A percentile compares a stretch with the other conserved stretches of the same genome.
Conservation (phyloP, 2,888 invertebrate species). For the Pollenia labialis region DNA sequence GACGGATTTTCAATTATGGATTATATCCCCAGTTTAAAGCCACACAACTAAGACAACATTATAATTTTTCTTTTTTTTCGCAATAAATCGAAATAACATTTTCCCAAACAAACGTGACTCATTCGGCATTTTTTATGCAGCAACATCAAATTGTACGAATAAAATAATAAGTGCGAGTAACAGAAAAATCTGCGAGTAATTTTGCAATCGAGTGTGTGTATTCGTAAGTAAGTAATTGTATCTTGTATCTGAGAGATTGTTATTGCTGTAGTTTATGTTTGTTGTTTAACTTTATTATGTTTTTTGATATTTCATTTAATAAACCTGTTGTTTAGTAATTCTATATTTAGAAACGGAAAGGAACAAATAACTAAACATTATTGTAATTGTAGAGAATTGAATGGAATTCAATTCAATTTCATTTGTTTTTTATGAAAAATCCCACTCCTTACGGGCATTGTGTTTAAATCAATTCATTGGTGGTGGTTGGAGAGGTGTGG, state of each 20-base stretch:
- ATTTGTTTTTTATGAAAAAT: constrained; percentile 18
- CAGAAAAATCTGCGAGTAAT: constrained; percentile 19
- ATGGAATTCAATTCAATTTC: constrained; percentile 14
- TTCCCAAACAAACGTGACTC: constrained; percentile 62
- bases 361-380: constrained; percentile 8
- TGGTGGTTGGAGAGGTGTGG: constrained; percentile 19
- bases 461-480: not conserved
- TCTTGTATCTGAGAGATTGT: constrained; percentile 49
- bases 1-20: constrained; percentile 59
- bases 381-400: constrained; percentile 14
- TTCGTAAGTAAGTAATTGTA: constrained; percentile 40
- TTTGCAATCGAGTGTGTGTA: constrained; percentile 30
- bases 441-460: constrained; percentile 34
- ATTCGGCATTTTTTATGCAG: constrained; percentile 8
- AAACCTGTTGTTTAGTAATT: constrained; percentile 58
- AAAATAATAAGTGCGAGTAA: not conserved
- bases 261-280: constrained; percentile 24
- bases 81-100: constrained; percentile 16
- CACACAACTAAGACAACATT: not conserved
- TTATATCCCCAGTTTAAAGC: not conserved
- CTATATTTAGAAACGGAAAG: constrained; percentile 58
- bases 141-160: not conserved
- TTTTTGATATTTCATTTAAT: constrained; percentile 30
- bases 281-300: constrained; percentile 34
- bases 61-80: constrained; percentile 9